Evolutionary conservation across 2,113 vertebrate genomes (phyloP), one percentile per base, ranked within the genome.

Genomic region (Alaudala cheleensis): DNA sequence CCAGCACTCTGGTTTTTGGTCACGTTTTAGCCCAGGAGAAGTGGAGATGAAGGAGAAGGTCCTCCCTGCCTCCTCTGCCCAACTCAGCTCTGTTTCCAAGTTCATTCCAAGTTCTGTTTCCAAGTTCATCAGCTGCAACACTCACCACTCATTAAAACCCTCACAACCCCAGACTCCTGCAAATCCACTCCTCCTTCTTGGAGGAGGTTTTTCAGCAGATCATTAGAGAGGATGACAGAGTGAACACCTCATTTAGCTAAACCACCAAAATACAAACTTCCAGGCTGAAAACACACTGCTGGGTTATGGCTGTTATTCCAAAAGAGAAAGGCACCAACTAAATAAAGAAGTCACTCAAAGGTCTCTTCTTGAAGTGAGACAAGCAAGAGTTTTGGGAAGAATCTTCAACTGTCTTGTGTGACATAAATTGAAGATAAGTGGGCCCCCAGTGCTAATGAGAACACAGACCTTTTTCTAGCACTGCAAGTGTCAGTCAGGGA

Each of bases 31-130:
- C 72, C 73, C 57, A 50, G 73, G 26, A 2, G 2, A 88, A 76
- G 57, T 1, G 5, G 39, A 80, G 49, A 74, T 80, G 57, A 54
- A 72, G 61, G 28, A 82, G 33, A 60, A 74, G 0, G 0, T 65
- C 50, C 40, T 87, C 53, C 13, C 31, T 65, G 17, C 14, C 42
- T 79, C 53, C 62, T 37, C 45, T 54, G 20, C 20, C 67, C 42
- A 42, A 58, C 37, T 2, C 67, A 81, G 7, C 19, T 78, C 40
- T 51, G 0, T 0, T 61, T 37, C 37, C 37, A 37, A 37, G 37
- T 37, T 37, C 37, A 37, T 37, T 37, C 37, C 37, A 37, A 37
- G 37, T 8, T 37, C 37, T 37, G 37, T 37, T 37, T 37, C 37
- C 37, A 37, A 37, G 37, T 37, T 37, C 37, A 37, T 37, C 37